These are phyloP conservation scores for Slavum lentiscoides DNA, from an alignment of 2,888 invertebrate species.

Conservation along the genomic window DNA sequence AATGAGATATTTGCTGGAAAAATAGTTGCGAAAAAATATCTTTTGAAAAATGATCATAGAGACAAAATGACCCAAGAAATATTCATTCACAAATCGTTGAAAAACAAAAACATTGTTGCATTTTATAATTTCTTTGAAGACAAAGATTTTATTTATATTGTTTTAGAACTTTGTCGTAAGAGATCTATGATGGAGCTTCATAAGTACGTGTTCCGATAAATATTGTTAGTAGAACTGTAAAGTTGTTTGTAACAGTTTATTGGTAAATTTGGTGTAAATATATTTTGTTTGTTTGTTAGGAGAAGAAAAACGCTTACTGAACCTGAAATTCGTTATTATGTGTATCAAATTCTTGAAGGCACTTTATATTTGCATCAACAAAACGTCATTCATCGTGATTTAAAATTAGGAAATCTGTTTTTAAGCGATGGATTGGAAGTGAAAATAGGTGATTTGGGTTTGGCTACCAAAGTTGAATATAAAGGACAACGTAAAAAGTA, in stretches of 20 bases:
- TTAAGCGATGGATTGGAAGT: constrained; percentile 89
- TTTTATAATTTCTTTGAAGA: constrained; percentile 83
- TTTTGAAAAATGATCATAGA: constrained; percentile 90
- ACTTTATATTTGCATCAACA: constrained; percentile 90
- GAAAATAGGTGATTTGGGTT: constrained; percentile 98
- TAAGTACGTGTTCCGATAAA: constrained; percentile 55
- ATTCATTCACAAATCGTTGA: constrained; percentile 84
- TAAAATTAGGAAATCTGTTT: constrained; percentile 97
- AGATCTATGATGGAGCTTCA: constrained; percentile 62
- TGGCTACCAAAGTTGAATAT: constrained; percentile 90
- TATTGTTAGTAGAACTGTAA: not conserved
- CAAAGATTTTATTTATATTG: constrained; percentile 57
- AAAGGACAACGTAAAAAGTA: constrained; percentile 78
- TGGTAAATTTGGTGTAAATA: not conserved
- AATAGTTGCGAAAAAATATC: constrained; percentile 91
- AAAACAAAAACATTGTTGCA: constrained; percentile 89
- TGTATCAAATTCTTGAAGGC: constrained; percentile 89
- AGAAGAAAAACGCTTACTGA: constrained; percentile 92
- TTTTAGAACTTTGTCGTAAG: constrained; percentile 77
- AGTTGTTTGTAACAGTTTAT: no score
- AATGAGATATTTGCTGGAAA: constrained; percentile 89
- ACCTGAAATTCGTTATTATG: constrained; percentile 94
- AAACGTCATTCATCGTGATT: constrained; percentile 93
- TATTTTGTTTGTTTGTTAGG: constrained; percentile 66
- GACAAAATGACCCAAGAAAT: constrained; percentile 98